Conservation (phyloP, 2,888 invertebrate species). For the Drosophila meridiana region DNA sequence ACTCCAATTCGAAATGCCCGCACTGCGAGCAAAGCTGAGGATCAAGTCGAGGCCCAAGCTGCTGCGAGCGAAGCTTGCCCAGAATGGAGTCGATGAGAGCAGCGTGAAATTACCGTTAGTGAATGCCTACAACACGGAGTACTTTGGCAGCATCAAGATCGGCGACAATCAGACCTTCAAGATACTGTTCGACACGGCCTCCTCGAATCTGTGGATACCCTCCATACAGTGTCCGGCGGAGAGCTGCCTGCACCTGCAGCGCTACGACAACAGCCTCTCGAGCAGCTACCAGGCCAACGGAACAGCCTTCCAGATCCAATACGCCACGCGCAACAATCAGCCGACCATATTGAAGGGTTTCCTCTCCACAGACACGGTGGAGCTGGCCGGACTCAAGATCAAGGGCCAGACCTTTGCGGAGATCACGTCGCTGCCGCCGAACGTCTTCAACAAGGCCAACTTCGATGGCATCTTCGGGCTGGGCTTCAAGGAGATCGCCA, state of each 20-base stretch:
- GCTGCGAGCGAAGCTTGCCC: rapidly evolving
- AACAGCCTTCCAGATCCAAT: slow-evolving; percentile 94
- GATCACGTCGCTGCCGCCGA: slow-evolving; percentile 91
- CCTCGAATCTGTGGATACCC: slow-evolving; percentile 87
- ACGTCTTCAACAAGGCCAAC: slow-evolving; percentile 96
- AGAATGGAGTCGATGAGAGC: rapidly evolving
- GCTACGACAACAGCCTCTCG: slow-evolving; percentile 94
- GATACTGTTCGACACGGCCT: slow-evolving; percentile 94
- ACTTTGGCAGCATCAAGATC: slow-evolving; percentile 88
- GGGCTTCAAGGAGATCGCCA: slow-evolving; percentile 93
- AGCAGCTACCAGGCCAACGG: slow-evolving; percentile 93
- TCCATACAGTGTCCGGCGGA: slow-evolving; percentile 89
- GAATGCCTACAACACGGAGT: slow-evolving; percentile 67
- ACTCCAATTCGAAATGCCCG: slow-evolving; percentile 25
- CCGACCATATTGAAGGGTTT: slow-evolving; percentile 47
- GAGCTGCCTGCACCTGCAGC: slow-evolving; percentile 82
- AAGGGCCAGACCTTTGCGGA: slow-evolving; percentile 96
- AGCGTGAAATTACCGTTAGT: slow-evolving; percentile 29
- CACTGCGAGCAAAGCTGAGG: slow-evolving; percentile 48
- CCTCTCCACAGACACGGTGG: slow-evolving; percentile 86
- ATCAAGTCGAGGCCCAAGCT: neutral
- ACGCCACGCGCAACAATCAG: slow-evolving; percentile 88
- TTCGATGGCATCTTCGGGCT: slow-evolving; percentile 99
- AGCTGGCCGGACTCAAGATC: slow-evolving; percentile 89
- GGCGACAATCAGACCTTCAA: slow-evolving; percentile 95